These are phyloP conservation scores for Folsomia manolachei DNA, from an alignment of 2,888 invertebrate genomes.

Conservation along the genomic window DNA sequence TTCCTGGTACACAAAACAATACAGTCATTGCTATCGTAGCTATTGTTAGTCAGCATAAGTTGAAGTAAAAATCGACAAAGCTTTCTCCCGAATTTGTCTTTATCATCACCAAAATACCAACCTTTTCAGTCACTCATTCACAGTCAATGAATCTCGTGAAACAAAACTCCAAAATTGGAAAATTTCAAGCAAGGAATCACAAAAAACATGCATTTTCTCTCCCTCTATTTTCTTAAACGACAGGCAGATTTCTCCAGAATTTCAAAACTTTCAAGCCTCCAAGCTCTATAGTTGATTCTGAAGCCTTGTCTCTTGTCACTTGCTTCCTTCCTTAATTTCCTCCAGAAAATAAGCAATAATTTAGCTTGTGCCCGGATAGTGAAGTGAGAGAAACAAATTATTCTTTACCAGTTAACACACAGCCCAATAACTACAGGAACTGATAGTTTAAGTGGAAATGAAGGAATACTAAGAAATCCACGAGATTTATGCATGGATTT, in stretches of 20 bases:
- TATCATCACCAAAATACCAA: neutral
- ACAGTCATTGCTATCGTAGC: too few relatives aligned
- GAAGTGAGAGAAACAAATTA: neutral
- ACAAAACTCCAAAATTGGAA: neutral
- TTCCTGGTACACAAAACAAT: too few relatives aligned
- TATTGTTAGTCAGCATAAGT: too few relatives aligned
- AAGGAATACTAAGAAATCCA: too few relatives aligned
- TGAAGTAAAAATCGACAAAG: slow-evolving; percentile 5
- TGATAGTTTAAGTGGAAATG: too few relatives aligned
- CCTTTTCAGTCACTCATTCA: slow-evolving; percentile 4
- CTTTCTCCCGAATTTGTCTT: slow-evolving; percentile 10
- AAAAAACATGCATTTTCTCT: slow-evolving; percentile 5
- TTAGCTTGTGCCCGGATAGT: neutral
- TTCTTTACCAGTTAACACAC: neutral
- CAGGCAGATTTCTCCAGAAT: slow-evolving; percentile 23
- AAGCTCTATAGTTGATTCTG: too few relatives aligned
- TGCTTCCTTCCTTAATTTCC: slow-evolving; percentile 31
- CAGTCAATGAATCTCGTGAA: neutral
- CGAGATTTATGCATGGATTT: neutral
- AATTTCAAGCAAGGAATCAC: neutral
- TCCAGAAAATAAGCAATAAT: slow-evolving; percentile 33
- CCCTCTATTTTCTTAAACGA: slow-evolving; percentile 18
- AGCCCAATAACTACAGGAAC: too few relatives aligned
- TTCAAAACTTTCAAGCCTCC: slow-evolving; percentile 26
- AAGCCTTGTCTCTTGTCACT: neutral